Percentiles rank a stretch among this genome's conserved stretches.
Evolutionary conservation across 2,113 vertebrate species (phyloP).

Genomic region (Acrocephalus arundinaceus): DNA sequence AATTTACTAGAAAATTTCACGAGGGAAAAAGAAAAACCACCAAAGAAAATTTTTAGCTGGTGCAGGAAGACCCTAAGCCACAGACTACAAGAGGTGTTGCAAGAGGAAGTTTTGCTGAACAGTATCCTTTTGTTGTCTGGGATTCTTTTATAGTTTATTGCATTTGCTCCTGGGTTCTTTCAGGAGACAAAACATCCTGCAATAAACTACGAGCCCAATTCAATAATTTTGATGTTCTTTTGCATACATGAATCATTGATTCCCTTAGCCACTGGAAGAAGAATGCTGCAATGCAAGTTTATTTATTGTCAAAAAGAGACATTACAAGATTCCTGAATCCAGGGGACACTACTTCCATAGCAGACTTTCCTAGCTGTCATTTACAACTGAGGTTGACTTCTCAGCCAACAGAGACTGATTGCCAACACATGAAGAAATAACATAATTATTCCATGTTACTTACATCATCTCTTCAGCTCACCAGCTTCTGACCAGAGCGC

Average conservation of each 20-base stretch:
- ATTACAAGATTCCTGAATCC: not conserved
- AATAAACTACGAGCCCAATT: not conserved
- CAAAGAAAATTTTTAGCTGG: not conserved
- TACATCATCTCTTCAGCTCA: not conserved
- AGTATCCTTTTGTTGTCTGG: not conserved
- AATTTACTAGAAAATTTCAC: not conserved
- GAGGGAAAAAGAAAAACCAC: not conserved
- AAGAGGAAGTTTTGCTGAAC: not conserved
- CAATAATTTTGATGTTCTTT: not conserved
- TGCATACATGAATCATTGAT: not conserved
- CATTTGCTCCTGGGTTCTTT: not conserved
- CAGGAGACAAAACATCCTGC: not conserved
- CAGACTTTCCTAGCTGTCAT: not conserved
- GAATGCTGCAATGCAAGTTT: not conserved
- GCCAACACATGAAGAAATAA: not conserved
- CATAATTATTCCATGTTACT: not conserved
- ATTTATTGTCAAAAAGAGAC: not conserved
- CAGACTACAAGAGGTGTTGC: not conserved
- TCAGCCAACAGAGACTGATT: not conserved
- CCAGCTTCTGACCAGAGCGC: not conserved
- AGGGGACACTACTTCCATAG: not conserved
- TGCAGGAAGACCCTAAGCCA: not conserved
- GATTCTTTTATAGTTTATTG: not conserved
- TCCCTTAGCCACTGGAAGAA: not conserved
- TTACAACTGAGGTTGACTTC: not conserved